phyloP scores from a whole-genome alignment of 2,113 vertebrate genomes.

The Haplochromis vanheusdeni region DNA sequence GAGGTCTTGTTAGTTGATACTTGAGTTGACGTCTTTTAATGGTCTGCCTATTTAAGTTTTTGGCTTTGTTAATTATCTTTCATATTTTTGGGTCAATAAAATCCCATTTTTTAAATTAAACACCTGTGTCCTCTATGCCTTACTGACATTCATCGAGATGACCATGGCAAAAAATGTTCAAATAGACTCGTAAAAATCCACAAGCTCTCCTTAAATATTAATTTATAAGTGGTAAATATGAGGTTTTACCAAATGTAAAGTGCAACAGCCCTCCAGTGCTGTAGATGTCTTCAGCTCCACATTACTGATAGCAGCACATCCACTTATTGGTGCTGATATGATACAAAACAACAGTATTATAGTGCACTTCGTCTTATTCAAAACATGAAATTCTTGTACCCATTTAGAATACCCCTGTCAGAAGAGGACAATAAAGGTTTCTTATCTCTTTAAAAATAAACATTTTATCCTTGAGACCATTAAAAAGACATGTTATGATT shows the following conservation, averaged over 20 bases:
- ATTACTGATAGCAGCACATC: not conserved
- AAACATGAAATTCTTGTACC: not conserved
- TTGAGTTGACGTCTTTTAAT: not conserved
- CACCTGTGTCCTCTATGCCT: not conserved
- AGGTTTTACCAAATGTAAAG: not conserved
- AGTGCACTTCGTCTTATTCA: not conserved
- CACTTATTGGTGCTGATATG: not conserved
- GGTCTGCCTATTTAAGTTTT: not conserved
- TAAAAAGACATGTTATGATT: slow-evolving; percentile 10
- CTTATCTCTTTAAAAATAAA: not conserved
- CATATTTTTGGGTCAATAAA: not conserved
- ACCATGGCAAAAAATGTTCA: not conserved
- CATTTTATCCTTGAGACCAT: not conserved
- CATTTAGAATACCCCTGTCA: not conserved
- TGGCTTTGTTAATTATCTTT: not conserved
- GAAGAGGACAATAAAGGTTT: not conserved
- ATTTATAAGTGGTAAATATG: not conserved
- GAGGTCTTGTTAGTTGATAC: not conserved
- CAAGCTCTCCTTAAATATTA: not conserved
- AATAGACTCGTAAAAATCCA: not conserved
- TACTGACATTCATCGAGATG: not conserved
- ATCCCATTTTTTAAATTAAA: not conserved
- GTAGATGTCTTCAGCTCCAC: not conserved
- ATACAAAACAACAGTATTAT: not conserved
- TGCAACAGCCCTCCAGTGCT: not conserved